Conservation (phyloP, 2,113 vertebrate species). For the Picathartes gymnocephalus region DNA sequence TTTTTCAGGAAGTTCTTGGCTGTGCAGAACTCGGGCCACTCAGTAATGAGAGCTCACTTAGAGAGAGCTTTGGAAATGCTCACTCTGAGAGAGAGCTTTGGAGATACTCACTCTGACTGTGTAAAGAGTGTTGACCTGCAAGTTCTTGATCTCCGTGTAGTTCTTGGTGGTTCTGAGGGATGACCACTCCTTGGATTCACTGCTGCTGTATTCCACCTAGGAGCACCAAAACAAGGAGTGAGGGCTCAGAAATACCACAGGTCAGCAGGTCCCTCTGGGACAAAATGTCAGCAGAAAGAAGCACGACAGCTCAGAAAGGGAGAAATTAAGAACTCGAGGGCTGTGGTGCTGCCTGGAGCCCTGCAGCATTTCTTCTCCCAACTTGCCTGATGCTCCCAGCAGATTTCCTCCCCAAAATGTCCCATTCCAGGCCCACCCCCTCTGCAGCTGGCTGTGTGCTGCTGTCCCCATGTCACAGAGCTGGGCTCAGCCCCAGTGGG, state of each 20-base stretch:
- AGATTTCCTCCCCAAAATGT: neutral
- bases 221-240: neutral
- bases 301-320: neutral
- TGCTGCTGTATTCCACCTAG: conserved; percentile 87
- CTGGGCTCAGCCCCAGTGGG: rapidly evolving
- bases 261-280: neutral
- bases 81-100: neutral
- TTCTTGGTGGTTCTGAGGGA: conserved; percentile 76
- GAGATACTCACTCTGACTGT: conserved; percentile 77
- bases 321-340: neutral
- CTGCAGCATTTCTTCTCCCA: neutral
- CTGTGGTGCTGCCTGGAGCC: neutral
- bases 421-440: neutral
- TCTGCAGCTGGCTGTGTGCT: neutral
- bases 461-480: neutral
- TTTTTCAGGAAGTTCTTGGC: neutral
- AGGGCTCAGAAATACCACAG: neutral
- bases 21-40: neutral
- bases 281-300: neutral
- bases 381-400: neutral
- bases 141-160: conserved; percentile 73
- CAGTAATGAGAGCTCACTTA: neutral
- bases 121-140: conserved; percentile 78
- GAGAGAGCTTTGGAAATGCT: neutral
- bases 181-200: conserved; percentile 80